Base-by-base conservation (phyloP, 2,888 invertebrate species). In the Sarcophaga subvicina region DNA sequence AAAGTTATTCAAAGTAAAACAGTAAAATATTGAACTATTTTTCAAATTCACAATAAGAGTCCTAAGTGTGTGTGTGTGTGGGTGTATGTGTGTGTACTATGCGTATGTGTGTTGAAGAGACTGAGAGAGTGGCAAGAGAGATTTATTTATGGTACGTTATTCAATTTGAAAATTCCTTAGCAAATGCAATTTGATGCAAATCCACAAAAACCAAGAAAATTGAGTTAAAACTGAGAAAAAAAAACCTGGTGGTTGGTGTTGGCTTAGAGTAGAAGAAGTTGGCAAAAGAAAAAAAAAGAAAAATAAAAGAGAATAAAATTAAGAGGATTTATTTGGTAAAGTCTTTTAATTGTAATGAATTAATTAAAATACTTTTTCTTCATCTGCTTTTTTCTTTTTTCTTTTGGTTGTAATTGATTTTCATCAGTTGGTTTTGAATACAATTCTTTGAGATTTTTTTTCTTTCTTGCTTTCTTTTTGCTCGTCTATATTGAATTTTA, bases 291-390 rank as follows among this genome's bases (percentile, higher is more conserved):
- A 37, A 37, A 6, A 37, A 6, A 37, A 0, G n/a, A 27, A 27
- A 77, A 72, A 83, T 71, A 22, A 22, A 22, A 22, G 72, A 22
- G 72, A 87, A 75, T 80, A 75, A 77, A 86, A 79, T 83, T 72
- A 78, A 71, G 75, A 80, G 73, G 77, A 86, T 83, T 80, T 70
- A 84, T 84, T 84, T 82, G 66, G 67, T 66, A 81, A 75, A 87
- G 79, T 87, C 84, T 67, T 75, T 84, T 87, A 81, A 87, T 87
- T 87, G 87, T 72, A 87, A 84, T 79, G 81, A 87, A 87, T 87
- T 87, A 87, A 84, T 87, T 87, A 87, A 83, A 83, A 80, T 81
- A 83, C 78, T 80, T 69, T 37, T 73, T 80, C 22, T 22, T 63
- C 60, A 62, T 20, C 45, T 37, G 4, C 60, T 60, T 73, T 71